These are phyloP conservation scores for Alosa alosa DNA, from an alignment of 2,113 vertebrate species.

Conservation along the genomic window DNA sequence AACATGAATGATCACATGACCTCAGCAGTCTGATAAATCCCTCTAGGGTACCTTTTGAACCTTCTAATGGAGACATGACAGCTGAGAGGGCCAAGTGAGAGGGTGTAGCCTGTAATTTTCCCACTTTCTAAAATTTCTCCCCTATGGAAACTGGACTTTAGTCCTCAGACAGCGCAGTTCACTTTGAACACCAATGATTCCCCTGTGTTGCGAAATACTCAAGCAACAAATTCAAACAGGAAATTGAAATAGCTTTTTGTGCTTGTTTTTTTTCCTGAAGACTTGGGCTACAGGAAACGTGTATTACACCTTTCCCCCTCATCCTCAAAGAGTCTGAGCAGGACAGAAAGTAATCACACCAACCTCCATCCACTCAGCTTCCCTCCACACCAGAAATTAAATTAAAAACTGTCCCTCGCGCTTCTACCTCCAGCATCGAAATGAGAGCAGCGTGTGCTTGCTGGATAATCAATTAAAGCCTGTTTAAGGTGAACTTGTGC, in stretches of 20 bases:
- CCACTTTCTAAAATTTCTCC: too few species aligned
- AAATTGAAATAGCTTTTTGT: conserved; percentile 9
- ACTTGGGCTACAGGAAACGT: not conserved
- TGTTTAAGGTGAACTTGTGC: conserved; percentile 48
- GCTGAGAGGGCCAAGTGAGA: too few species aligned
- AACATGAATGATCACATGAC: too few species aligned
- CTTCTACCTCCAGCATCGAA: conserved; percentile 37
- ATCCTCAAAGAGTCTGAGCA: not conserved
- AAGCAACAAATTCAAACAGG: conserved; percentile 13
- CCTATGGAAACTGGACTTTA: not conserved
- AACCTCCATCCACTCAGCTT: conserved; percentile 25
- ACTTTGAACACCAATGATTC: not conserved
- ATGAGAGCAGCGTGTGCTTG: conserved; percentile 30
- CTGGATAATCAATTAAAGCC: conserved; percentile 50
- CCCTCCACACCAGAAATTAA: conserved; percentile 43
- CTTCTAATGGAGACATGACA: too few species aligned
- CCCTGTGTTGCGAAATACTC: not conserved
- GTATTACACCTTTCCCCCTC: not conserved
- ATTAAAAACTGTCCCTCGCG: conserved; percentile 42
- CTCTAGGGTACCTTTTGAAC: too few species aligned
- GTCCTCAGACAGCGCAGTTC: not conserved
- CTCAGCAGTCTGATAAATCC: too few species aligned
- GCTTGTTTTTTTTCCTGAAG: not conserved
- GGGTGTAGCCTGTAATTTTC: too few species aligned
- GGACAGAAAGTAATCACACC: conserved; percentile 37